Conservation (phyloP, 2,113 vertebrate genomes). For the Sprattus sprattus region DNA sequence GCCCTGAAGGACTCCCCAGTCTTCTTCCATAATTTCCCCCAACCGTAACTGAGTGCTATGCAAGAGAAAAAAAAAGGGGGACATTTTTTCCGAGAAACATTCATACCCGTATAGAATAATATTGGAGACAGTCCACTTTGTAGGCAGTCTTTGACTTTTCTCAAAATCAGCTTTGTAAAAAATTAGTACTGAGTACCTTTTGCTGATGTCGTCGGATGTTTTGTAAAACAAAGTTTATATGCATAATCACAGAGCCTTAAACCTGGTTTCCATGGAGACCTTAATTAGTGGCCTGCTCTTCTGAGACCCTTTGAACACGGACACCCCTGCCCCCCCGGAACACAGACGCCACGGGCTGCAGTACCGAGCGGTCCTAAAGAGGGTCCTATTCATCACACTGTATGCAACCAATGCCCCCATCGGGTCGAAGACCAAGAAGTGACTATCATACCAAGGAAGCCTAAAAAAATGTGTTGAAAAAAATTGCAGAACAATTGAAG, state of each 20-base stretch:
- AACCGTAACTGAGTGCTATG: conserved; percentile 37
- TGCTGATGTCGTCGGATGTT: neutral
- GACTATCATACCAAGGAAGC: conserved; percentile 12
- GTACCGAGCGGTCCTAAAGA: neutral
- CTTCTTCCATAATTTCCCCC: conserved; percentile 18
- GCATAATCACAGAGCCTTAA: conserved; percentile 16
- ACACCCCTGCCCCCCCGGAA: no score
- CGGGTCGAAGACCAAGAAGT: neutral
- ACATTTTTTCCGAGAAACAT: neutral
- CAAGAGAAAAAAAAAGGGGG: conserved; percentile 22
- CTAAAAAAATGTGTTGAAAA: neutral
- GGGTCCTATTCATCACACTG: neutral
- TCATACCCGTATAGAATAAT: neutral
- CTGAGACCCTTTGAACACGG: neutral
- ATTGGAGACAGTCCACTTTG: conserved; percentile 26
- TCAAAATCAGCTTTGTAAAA: neutral
- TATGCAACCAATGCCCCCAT: neutral
- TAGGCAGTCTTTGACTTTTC: neutral
- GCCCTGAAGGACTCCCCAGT: neutral
- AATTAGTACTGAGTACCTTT: neutral
- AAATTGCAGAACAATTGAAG: conserved; percentile 25
- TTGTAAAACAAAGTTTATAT: conserved; percentile 3
- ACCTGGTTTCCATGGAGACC: neutral
- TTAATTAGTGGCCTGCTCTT: neutral
- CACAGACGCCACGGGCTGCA: neutral